Conservation (phyloP, 2,797 vertebrate species). For the Otolemur crassicaudatus region DNA sequence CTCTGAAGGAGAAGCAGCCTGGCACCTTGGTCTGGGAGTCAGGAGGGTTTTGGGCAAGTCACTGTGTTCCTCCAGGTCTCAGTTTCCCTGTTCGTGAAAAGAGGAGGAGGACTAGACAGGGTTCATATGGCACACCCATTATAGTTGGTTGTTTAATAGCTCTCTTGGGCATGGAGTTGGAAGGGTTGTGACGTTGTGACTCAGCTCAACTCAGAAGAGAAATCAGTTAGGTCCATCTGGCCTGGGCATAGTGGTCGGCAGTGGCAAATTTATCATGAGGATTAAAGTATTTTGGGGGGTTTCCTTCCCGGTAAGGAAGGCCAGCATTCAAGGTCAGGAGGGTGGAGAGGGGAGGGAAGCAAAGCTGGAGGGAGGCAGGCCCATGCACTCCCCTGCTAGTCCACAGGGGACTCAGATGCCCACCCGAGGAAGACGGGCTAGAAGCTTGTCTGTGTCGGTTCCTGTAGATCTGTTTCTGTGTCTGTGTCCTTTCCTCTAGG, state of each 20-base stretch:
- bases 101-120: neutral
- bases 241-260: rapidly evolving
- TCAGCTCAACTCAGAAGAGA: neutral
- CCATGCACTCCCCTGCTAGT: neutral
- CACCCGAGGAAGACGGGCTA: neutral
- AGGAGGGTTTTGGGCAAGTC: neutral
- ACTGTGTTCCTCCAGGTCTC: neutral
- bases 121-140: rapidly evolving
- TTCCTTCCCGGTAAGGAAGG: neutral
- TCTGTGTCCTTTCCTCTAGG: neutral
- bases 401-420: neutral
- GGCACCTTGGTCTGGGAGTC: neutral
- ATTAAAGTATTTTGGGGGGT: neutral
- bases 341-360: neutral
- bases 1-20: neutral
- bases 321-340: neutral
- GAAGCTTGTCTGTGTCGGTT: neutral
- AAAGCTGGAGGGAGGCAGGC: neutral
- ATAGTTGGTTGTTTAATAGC: neutral
- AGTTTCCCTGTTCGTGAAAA: neutral
- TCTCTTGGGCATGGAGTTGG: neutral
- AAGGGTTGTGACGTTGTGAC: neutral
- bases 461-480: neutral
- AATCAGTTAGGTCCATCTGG: neutral
- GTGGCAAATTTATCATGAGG: neutral